Base-by-base conservation (phyloP, 2,888 invertebrate genomes). In the Melieria crassipennis region DNA sequence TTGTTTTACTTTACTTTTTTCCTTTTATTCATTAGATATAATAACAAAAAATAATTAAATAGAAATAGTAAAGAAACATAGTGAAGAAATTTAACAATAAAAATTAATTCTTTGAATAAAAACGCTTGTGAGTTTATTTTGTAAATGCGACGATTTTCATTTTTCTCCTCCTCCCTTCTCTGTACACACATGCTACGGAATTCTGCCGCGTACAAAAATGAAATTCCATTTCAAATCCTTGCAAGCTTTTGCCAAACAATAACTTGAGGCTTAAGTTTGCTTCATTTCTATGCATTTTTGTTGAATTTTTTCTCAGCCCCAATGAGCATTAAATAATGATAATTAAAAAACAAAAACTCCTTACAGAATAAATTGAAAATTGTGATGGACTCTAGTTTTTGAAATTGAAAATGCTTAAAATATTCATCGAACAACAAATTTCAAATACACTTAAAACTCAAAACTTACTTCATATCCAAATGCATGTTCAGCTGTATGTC, bases 31-130 rank as follows among this genome's bases (percentile, higher is more conserved):
- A 48, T 58, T 6, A 3, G 16, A 46, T 58, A 65, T 13, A 11
- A 42, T 16, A 60, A 50, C 11, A 66, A 61, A 66, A 16, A 46
- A 46, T 62, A 46, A 47, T 46, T 47, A 62, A 6, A 62, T n/a
- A 43, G 46, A 46, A 30, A 62, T 5, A 62, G 9, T 46, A 46
- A 30, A 30, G 30, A 30, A 30, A 30, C 30, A 6, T 56, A 79
- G 73, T 74, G 60, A 73, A 71, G 64, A 71, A 71, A 75, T 58
- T 52, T 48, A 48, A 70, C 46, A 77, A 77, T 78, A 79, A 77
- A 80, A 77, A 77, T 76, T 78, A 79, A 83, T 85, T 86, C 86
- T 86, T 86, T 86, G 86, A 86, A 82, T 86, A 86, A 86, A 86
- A 86, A 86, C 86, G 86, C 86, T 86, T 86, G 86, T 85, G 83